Evolutionary conservation across 2,113 vertebrate genomes (phyloP).

Genomic region (Pomatorhinus ruficollis): DNA sequence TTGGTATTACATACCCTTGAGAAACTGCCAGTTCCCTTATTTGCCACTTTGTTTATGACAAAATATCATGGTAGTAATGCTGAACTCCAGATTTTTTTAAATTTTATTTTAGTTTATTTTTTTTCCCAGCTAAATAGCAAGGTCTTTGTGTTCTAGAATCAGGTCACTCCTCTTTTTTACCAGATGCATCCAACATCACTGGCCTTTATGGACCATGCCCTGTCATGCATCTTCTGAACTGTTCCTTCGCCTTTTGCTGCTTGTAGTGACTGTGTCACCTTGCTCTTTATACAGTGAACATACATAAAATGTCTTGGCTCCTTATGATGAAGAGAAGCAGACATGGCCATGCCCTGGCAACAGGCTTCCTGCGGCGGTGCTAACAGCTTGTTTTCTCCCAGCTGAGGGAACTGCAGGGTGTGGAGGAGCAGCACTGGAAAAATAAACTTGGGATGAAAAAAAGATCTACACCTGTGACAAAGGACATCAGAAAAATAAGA

Average conservation of each 20-base stretch:
- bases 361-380: accelerated
- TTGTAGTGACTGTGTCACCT: not conserved
- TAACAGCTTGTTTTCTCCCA: not conserved
- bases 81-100: not conserved
- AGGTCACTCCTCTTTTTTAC: not conserved
- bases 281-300: not conserved
- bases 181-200: accelerated
- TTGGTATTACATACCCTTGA: not conserved
- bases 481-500: not conserved
- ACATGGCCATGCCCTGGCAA: not conserved
- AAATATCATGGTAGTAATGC: not conserved
- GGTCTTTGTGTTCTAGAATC: not conserved
- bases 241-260: not conserved
- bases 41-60: not conserved
- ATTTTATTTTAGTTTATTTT: not conserved
- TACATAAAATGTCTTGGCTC: not conserved
- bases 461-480: not conserved
- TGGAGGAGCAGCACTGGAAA: not conserved
- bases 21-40: not conserved
- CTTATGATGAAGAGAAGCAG: not conserved
- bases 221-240: not conserved
- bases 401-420: not conserved
- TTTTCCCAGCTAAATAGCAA: not conserved
- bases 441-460: not conserved
- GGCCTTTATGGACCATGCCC: not conserved